Base-by-base conservation (phyloP, 37 sponge, comb jelly and placozoan genomes). In the Cliona cf. orientalis region DNA sequence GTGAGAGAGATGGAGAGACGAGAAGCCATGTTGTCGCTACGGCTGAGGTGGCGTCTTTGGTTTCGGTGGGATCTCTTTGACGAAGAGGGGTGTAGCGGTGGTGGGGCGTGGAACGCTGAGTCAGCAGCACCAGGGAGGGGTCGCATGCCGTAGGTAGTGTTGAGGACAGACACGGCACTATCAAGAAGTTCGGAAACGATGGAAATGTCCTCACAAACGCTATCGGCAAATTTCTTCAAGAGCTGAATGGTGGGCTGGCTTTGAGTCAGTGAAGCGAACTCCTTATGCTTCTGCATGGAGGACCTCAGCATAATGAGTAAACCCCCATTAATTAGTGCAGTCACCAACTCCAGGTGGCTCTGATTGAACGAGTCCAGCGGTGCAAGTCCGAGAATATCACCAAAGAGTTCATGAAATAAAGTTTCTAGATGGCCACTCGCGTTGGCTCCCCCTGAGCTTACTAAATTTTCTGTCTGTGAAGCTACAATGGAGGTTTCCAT, bases 291-390 rank as follows among this genome's bases (percentile, higher is more conserved):
- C 32, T 38, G 23, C 1, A 56, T 37, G 1, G 34, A 53, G 21
- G 31, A 14, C 17, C 71, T 28, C 41, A 76, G 38, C 5, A 76
- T 23, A 23, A 71, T 46, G 21, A 42, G 19, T 3, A 71, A 26
- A 19, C 69, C 28, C 26, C 35, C 58, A 69, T 77, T 69, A 34
- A 61, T 45, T 21, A 85, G 42, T 17, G 58, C 26, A 2, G 42
- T 33, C 3, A 53, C 68, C 41, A 45, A 5, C 11, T 34, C 62
- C n/a, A 35, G 40, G 42, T 69, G 70, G 35, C 22, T 1, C 22
- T 85, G 85, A 11, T 76, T 14, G 58, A 80, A 34, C 25, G 33
- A 40, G 26, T 82, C 83, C 22, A 82, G 29, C 0, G 74, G 28
- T 0, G 63, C 22, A 7, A 82, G 64, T 0, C 42, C 46, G 22